Evolutionary conservation across 2,797 vertebrate genomes (phyloP), one percentile per base, ranked within the genome.

Genomic region (Neolamprologus multifasciatus): DNA sequence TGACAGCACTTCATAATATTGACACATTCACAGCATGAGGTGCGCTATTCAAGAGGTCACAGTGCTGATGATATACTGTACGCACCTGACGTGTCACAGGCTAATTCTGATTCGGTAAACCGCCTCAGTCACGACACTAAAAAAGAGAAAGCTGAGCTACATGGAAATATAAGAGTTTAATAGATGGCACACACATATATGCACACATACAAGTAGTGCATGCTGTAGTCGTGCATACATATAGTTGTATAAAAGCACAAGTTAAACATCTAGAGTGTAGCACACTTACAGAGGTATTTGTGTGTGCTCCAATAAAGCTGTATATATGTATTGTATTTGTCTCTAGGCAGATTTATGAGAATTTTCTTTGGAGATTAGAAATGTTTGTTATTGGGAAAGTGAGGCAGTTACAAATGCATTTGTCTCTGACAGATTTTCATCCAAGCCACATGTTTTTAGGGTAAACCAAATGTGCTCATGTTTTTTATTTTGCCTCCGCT

Each of bases 1-100:
- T 95, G 89, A 93, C 93, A 94, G 90, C 91, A 90, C 90, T 96
- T 94, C 93, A 95, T 95, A 95, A 96, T 93, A 95, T 93, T 95
- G 93, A 95, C 91, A 95, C 88, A 81, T 95, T 95, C 93, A 87
- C 94, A 95, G 92, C 90, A 86, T 82, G 93, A 91, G 83, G 88
- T 85, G 90, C 71, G 84, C 91, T 86, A 84, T 93, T 92, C 86
- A 86, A 87, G 91, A 89, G 91, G 91, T 91, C 87, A 64, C 79
- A 8, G 77, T 74, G 2, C 55, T 74, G 82, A 84, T 93, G 93
- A 95, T 95, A 88, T 94, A 93, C 88, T 92, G 93, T 88, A 91
- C 77, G 13, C 94, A 95, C 92, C 90, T 92, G 92, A 93, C 88
- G 54, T 87, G 92, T 92, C 90, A 81, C 79, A 36, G 86, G 81